Base-by-base conservation (phyloP, 2,113 vertebrate genomes). In the Motacilla alba region DNA sequence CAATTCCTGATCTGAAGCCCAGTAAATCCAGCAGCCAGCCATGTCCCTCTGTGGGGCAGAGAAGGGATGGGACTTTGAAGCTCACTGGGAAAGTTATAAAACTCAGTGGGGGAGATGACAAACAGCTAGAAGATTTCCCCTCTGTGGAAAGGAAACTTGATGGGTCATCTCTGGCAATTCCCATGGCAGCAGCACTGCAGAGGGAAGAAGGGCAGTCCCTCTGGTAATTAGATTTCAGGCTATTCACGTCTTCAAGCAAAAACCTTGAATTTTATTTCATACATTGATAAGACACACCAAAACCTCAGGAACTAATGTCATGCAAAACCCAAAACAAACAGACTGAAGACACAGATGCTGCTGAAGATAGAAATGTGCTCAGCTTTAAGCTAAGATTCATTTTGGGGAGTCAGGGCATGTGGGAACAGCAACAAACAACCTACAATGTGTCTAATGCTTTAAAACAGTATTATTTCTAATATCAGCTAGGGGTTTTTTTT, bases 401-500 rank as follows among this genome's bases (percentile, higher is more conserved):
- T 87, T 53, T 13, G 9, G 0, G 12, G 23, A 13, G 5, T 35
- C 30, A 62, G 22, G 22, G 13, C 16, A 41, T 49, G 12, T 7
- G 21, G 5, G 23, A 20, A 59, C 37, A 46, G 28, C 64, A 74
- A 41, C 6, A 62, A 53, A 37, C 33, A 63, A 80, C 30, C 20
- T 91, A 59, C 33, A 80, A 13, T 19, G 21, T 64, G 22, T 30
- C 4, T 0, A 0, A 14, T 59, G 24, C 12, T 76, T 89, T 70
- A 83, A 73, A 83, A 67, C 19, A 59, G 8, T 35, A 33, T 35
- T 85, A 39, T 78, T 94, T 83, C 47, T 90, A 85, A 18, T 53
- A n/a, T 1, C 0, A 1, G 9, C 44, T 44, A 15, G 33, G 10
- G 8, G 11, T 22, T 2, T 26, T 68, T 90, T 73, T 69, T 55